Evolutionary conservation across 2,888 invertebrate genomes (phyloP).

Genomic region (Charanyca ferruginea): DNA sequence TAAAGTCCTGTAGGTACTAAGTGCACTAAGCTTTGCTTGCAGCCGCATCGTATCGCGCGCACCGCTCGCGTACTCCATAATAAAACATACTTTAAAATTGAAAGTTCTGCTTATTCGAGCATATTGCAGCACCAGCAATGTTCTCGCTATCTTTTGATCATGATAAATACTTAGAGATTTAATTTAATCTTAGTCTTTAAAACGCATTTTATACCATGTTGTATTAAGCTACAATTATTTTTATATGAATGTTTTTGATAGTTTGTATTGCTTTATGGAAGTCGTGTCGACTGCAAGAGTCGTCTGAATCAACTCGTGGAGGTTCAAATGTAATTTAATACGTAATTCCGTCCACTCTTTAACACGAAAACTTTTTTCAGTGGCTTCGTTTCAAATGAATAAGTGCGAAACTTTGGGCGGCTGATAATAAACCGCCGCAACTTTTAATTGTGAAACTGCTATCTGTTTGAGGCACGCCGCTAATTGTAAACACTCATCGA

Average conservation of each 20-base stretch:
- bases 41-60: neutral
- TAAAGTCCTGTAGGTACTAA: slow-evolving; percentile 42
- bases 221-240: too few relatives aligned
- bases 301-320: neutral
- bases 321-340: slow-evolving; percentile 44
- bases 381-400: slow-evolving; percentile 65
- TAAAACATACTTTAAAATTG: slow-evolving; percentile 3
- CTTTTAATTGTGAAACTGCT: slow-evolving; percentile 73
- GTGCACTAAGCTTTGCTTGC: slow-evolving; percentile 21
- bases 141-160: neutral
- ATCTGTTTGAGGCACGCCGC: slow-evolving; percentile 58
- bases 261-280: too few relatives aligned
- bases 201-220: too few relatives aligned
- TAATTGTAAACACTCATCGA: slow-evolving; percentile 67
- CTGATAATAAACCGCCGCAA: slow-evolving; percentile 71
- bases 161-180: too few relatives aligned
- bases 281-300: too few relatives aligned
- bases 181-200: too few relatives aligned
- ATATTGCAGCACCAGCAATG: neutral
- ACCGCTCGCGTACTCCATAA: neutral
- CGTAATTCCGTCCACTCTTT: slow-evolving; percentile 61
- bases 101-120: neutral
- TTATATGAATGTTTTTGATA: too few relatives aligned
- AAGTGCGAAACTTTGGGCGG: slow-evolving; percentile 65
- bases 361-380: slow-evolving; percentile 64